Evolutionary conservation across 2,888 invertebrate genomes (phyloP), one percentile per base, ranked within the genome.

Genomic region (Merodon equestris): DNA sequence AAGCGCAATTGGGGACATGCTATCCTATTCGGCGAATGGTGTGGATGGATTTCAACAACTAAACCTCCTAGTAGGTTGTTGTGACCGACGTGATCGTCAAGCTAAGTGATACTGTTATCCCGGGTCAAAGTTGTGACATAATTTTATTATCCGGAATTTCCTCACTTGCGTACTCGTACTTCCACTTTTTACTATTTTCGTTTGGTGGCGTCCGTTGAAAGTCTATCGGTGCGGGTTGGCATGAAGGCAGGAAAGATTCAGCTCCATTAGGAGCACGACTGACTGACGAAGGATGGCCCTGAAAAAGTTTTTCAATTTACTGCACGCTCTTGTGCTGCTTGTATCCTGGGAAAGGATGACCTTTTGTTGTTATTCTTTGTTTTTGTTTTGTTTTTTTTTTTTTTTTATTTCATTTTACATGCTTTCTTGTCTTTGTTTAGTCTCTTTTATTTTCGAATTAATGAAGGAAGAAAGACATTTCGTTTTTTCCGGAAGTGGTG

Each of bases 271-370:
- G 27, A 19, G n/a, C 48, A 14, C 12, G 36, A 44, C 27, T 7
- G 27, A 27, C 27, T 27, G 27, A 27, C 27, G 27, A 27, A 27
- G 27, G 27, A 27, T 27, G 27, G 27, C 27, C 3, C 7, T 27
- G 42, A 53, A 70, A 74, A 73, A 72, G 44, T 73, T 79, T 79
- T 79, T 79, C 77, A 73, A 79, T 79, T 79, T 79, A 38, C 73
- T 57, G 58, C 73, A 54, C 58, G 73, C 61, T 73, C 63, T 57
- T 73, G 27, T 27, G n/a, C n/a, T n/a, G n/a, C 27, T 27, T 7
- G 27, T 68, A 66, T 17, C 48, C 56, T 51, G 57, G 48, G 63
- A 58, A 58, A 44, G 57, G 64, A 74, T 70, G 68, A 74, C 79
- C 79, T 79, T 74, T 63, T 68, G 61, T 73, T 72, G 63, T 44